Percentiles rank a stretch among this genome's conserved stretches.
Evolutionary conservation across 2,797 vertebrate genomes (phyloP).

Genomic region (Mormyrus proboscirostris): DNA sequence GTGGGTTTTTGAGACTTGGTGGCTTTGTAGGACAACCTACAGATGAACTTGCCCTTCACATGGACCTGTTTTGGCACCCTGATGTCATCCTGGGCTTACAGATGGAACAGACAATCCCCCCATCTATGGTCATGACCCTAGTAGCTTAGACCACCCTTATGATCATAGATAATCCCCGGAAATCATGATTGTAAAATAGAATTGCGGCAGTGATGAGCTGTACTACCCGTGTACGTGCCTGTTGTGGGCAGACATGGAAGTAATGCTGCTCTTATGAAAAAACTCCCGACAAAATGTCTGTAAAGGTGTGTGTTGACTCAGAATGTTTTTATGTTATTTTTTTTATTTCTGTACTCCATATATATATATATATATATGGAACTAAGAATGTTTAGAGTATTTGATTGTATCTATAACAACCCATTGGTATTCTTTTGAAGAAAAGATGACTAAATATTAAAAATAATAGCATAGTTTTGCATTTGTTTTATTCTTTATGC

Average conservation of each 20-base stretch:
- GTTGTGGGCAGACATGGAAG: background rate
- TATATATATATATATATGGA: background rate
- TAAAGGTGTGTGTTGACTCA: constrained; percentile 9
- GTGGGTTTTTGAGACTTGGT: background rate
- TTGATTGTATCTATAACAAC: background rate
- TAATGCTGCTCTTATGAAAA: background rate
- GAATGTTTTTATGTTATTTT: constrained; percentile 10
- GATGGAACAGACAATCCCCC: background rate
- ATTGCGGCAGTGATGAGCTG: background rate
- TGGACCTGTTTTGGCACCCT: background rate
- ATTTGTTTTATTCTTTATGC: background rate
- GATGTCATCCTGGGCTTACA: background rate
- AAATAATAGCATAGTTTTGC: background rate
- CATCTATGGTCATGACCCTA: background rate
- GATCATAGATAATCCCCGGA: background rate
- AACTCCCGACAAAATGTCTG: constrained; percentile 17
- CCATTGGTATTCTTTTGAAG: background rate
- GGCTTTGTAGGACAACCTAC: background rate
- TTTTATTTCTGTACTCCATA: background rate
- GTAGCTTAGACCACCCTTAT: background rate
- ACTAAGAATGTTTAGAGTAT: constrained; percentile 11
- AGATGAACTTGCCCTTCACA: background rate
- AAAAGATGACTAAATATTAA: background rate
- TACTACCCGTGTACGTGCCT: background rate
- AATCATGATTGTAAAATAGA: background rate